phyloP scores from a whole-genome alignment of 2,797 vertebrate genomes.

The Sphenodon punctatus region DNA sequence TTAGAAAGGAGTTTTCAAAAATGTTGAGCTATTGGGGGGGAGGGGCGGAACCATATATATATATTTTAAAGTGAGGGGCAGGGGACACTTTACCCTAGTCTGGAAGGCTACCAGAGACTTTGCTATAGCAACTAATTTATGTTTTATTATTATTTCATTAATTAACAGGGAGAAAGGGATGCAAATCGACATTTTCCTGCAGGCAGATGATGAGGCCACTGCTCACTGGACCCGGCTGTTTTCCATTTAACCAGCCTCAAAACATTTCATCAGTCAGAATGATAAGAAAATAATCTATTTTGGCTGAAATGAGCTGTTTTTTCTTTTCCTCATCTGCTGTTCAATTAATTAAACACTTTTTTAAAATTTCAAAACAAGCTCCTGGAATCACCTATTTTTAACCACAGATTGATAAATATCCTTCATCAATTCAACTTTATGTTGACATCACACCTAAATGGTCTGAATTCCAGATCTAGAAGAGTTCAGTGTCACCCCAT shows the following conservation, averaged over 20 bases:
- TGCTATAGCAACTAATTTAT: slow-evolving; percentile 2
- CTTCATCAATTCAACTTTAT: slow-evolving; percentile 24
- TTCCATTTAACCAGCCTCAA: slow-evolving; percentile 46
- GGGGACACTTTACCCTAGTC: background rate
- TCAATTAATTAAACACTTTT: no score
- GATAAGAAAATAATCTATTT: slow-evolving; percentile 62
- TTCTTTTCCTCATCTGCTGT: slow-evolving; percentile 53
- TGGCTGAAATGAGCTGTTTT: slow-evolving; percentile 67
- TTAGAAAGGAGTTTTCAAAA: background rate
- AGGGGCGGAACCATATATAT: no score
- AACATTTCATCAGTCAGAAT: slow-evolving; percentile 63
- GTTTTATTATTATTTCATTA: no score
- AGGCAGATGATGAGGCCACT: slow-evolving; percentile 11
- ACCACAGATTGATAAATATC: slow-evolving; percentile 54
- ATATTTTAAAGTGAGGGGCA: background rate
- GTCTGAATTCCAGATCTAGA: slow-evolving; percentile 45
- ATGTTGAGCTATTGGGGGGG: background rate
- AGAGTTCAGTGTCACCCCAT: background rate
- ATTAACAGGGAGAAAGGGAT: no score
- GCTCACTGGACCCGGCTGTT: slow-evolving; percentile 33
- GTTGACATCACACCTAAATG: slow-evolving; percentile 55
- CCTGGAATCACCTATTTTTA: slow-evolving; percentile 64
- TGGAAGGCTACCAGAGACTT: background rate
- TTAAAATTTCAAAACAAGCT: slow-evolving; percentile 59
- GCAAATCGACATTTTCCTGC: no score